A percentile compares a stretch with the other conserved stretches of the same genome.
phyloP scores from a whole-genome alignment of 2,888 invertebrate genomes.

The Noctua janthina region DNA sequence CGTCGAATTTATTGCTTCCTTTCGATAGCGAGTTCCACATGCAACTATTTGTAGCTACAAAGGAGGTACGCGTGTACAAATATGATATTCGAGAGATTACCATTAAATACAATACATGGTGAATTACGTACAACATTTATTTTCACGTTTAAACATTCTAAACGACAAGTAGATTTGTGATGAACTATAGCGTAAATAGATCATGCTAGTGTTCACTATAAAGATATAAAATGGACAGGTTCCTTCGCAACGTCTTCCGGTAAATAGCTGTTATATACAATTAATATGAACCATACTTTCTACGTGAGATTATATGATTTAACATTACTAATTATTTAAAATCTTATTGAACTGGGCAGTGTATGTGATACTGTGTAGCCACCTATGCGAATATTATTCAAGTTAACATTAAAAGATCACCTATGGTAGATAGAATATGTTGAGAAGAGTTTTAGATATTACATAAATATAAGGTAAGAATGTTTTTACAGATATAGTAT shows the following conservation, averaged over 20 bases:
- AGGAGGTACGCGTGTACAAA: constrained; percentile 51
- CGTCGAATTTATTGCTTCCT: constrained; percentile 77
- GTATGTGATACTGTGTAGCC: constrained; percentile 62
- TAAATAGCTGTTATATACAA: constrained; percentile 69
- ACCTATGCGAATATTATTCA: constrained; percentile 42
- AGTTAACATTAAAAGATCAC: constrained; percentile 26
- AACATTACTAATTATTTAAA: constrained; percentile 60
- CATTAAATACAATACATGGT: constrained; percentile 57
- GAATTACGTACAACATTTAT: constrained; percentile 68
- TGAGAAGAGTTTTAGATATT: constrained; percentile 41
- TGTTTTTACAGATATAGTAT: constrained; percentile 52
- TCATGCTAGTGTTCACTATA: constrained; percentile 67
- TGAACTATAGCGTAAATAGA: constrained; percentile 66
- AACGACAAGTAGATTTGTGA: constrained; percentile 71
- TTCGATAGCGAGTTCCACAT: constrained; percentile 62
- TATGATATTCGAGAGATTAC: constrained; percentile 64
- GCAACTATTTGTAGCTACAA: constrained; percentile 64
- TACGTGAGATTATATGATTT: constrained; percentile 70
- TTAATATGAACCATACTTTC: constrained; percentile 65
- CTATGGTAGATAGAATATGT: constrained; percentile 42
- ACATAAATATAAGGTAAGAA: constrained; percentile 50
- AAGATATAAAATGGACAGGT: constrained; percentile 80
- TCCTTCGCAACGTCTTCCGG: constrained; percentile 65
- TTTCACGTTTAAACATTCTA: constrained; percentile 62
- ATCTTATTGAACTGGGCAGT: constrained; percentile 71